phyloP scores from a whole-genome alignment of 2,797 vertebrate species.

The Pipistrellus nathusii region DNA sequence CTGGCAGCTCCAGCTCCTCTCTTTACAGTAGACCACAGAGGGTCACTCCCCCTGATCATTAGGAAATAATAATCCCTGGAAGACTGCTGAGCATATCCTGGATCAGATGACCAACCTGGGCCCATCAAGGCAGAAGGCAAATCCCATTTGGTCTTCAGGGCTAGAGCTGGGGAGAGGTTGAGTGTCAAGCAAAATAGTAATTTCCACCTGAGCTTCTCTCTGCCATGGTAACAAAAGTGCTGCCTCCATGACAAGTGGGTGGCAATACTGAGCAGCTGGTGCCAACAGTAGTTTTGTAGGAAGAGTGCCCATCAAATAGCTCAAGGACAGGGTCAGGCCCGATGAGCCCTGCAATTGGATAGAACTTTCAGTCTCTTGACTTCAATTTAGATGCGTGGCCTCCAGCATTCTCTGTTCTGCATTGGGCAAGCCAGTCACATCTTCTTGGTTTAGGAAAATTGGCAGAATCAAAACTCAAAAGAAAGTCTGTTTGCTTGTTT shows the following conservation, averaged over 20 bases:
- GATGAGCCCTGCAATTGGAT: background rate
- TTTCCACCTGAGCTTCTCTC: background rate
- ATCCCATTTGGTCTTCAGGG: background rate
- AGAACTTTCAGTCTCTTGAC: background rate
- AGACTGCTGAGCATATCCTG: background rate
- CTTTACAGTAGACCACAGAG: background rate
- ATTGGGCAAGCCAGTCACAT: background rate
- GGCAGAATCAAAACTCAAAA: background rate
- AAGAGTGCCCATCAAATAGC: rapidly evolving
- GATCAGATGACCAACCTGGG: background rate
- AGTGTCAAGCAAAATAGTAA: background rate
- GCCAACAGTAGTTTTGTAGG: background rate
- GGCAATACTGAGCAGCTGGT: background rate
- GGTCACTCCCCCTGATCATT: background rate
- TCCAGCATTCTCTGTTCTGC: background rate
- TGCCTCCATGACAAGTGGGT: background rate
- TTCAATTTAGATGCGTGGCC: background rate
- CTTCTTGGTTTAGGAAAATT: background rate
- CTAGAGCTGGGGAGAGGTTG: background rate
- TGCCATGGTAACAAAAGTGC: background rate
- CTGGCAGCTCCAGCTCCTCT: background rate
- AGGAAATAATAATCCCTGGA: background rate
- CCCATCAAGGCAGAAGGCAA: background rate
- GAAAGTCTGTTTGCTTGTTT: background rate
- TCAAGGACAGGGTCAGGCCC: background rate